A percentile compares a stretch with the other conserved stretches of the same genome.
These are phyloP conservation scores for Nothocercus nigrocapillus DNA, from an alignment of 2,113 vertebrate species.

Conservation along the genomic window DNA sequence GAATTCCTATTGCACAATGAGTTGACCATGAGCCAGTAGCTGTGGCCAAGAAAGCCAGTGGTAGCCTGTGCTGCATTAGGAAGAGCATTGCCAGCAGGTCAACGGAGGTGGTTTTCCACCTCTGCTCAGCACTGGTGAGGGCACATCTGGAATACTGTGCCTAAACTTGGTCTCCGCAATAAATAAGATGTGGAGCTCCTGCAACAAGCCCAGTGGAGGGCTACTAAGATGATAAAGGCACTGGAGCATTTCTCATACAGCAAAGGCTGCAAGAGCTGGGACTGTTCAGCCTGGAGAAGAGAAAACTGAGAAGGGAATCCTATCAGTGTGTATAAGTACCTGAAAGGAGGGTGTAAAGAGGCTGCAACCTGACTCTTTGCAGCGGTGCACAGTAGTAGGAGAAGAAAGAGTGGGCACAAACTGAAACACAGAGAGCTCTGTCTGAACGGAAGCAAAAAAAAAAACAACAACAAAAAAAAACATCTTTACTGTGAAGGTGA, in stretches of 20 bases:
- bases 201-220: not conserved
- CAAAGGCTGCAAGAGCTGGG: not conserved
- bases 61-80: not conserved
- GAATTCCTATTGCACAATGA: not conserved
- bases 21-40: not conserved
- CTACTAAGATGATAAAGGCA: not conserved
- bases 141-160: not conserved
- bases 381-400: not conserved
- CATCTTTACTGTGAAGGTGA: not conserved
- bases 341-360: not conserved
- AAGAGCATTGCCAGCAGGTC: not conserved
- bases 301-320: not conserved
- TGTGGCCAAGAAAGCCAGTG: not conserved
- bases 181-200: not conserved
- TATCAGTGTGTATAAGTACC: not conserved
- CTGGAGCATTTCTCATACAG: not conserved
- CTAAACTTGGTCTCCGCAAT: too few relatives aligned
- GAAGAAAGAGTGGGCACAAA: not conserved
- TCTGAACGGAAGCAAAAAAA: not conserved
- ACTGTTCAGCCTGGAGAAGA: not conserved
- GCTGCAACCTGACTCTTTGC: not conserved
- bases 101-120: not conserved
- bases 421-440: not conserved
- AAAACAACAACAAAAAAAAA: too few relatives aligned
- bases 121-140: not conserved